Conservation (phyloP, 2,113 vertebrate genomes). For the Pitta sordida region DNA sequence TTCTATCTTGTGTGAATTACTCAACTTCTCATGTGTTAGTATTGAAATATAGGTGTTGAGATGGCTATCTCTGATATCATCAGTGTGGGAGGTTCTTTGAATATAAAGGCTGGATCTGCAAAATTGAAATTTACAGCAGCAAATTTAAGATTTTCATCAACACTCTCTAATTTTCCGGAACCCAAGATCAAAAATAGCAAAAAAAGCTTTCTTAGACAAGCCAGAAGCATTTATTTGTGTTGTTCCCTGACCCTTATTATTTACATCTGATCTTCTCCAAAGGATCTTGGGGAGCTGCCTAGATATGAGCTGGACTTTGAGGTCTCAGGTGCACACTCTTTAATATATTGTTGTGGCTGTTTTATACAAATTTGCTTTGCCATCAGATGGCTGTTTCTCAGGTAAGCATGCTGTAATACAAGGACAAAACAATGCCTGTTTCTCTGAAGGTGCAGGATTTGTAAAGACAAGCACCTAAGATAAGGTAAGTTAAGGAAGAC, state of each 20-base stretch:
- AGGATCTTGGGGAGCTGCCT: background rate
- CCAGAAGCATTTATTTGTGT: background rate
- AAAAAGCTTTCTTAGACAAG: background rate
- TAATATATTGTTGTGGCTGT: background rate
- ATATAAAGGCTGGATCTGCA: background rate
- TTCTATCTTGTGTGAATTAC: background rate
- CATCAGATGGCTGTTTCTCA: background rate
- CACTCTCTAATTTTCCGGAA: background rate
- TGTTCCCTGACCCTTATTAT: background rate
- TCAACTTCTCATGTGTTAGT: background rate
- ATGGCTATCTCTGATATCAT: background rate
- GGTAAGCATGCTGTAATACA: background rate
- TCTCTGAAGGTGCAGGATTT: background rate
- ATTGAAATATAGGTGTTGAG: background rate
- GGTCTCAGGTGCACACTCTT: background rate
- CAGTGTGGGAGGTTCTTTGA: background rate
- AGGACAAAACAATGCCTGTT: background rate
- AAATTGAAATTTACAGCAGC: background rate
- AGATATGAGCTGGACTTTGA: background rate
- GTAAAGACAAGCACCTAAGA: background rate
- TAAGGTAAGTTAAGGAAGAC: background rate
- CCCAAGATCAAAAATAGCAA: background rate
- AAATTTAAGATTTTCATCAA: background rate
- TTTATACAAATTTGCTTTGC: background rate
- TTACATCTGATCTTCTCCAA: background rate